Evolutionary conservation across 2,113 vertebrate species (phyloP).

Genomic region (Charadrius vociferus): DNA sequence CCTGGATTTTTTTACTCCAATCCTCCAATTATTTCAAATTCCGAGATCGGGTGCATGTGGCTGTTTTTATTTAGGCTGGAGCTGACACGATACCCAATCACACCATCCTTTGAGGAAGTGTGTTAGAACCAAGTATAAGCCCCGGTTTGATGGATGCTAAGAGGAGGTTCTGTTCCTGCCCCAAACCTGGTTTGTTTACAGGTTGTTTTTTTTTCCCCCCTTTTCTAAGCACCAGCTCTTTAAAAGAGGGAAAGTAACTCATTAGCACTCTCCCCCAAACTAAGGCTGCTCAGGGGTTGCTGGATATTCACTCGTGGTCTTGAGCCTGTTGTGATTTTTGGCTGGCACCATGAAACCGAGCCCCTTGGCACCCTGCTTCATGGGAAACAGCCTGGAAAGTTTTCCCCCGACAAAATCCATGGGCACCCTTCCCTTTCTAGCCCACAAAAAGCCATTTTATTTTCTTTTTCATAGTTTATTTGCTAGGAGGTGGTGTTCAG

Average conservation of each 20-base stretch:
- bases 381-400: background rate
- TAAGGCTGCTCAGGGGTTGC: background rate
- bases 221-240: background rate
- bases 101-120: background rate
- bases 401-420: background rate
- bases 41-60: accelerated
- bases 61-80: background rate
- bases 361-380: accelerated
- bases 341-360: background rate
- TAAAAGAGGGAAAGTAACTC: background rate
- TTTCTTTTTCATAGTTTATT: background rate
- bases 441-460: background rate
- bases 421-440: background rate
- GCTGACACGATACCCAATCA: background rate
- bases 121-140: background rate
- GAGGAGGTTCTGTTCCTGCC: background rate
- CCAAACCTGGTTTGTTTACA: background rate
- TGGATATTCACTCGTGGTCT: background rate
- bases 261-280: background rate
- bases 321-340: background rate
- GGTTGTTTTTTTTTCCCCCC: background rate
- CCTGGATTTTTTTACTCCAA: background rate
- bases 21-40: background rate
- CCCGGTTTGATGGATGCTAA: too few relatives aligned
- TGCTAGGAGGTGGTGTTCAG: background rate